Conservation (phyloP, 2,113 vertebrate genomes). For the Salvelinus alpinus region DNA sequence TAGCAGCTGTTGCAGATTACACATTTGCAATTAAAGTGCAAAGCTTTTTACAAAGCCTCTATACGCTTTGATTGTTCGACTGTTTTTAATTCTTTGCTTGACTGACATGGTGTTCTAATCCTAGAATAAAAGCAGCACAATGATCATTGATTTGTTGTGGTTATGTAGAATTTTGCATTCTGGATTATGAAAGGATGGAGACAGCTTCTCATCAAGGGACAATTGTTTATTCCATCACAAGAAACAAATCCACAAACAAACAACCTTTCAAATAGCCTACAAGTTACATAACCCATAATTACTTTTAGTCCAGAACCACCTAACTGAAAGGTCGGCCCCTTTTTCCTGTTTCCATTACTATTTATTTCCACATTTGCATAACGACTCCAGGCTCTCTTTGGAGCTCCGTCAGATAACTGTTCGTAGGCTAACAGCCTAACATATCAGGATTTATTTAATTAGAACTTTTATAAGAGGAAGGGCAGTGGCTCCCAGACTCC, state of each 20-base stretch:
- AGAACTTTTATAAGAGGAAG: conserved; percentile 16
- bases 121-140: not conserved
- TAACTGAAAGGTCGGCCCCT: no score
- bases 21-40: no score
- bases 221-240: no score
- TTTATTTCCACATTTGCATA: conserved; percentile 8
- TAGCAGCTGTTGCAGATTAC: no score
- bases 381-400: conserved; percentile 4
- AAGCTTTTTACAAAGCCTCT: no score
- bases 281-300: no score
- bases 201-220: no score
- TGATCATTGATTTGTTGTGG: not conserved
- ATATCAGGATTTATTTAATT: conserved; percentile 26
- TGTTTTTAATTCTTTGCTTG: not conserved
- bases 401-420: conserved; percentile 10
- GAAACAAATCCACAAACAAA: no score
- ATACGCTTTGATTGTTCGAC: not conserved
- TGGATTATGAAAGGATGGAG: no score
- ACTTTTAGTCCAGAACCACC: no score
- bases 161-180: no score
- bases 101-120: not conserved
- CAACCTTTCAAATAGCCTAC: no score
- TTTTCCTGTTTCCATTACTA: conserved; percentile 11
- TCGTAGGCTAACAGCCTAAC: conserved; percentile 18
- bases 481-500: conserved; percentile 14